Conservation (phyloP, 2,797 vertebrate species). For the Euthynnus affinis region DNA sequence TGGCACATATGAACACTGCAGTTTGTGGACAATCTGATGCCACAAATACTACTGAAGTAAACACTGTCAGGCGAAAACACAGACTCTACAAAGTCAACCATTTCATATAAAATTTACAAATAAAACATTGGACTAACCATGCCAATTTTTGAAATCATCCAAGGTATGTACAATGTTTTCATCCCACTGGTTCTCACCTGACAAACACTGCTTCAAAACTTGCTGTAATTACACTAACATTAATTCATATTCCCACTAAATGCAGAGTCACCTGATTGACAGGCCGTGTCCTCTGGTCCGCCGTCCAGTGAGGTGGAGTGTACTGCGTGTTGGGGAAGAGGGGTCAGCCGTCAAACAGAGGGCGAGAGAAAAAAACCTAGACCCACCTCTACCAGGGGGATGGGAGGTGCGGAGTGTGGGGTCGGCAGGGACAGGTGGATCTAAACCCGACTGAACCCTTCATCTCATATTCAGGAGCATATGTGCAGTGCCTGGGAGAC, state of each 20-base stretch:
- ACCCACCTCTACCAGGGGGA: not conserved
- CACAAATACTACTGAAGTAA: not conserved
- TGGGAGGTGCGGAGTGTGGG: not conserved
- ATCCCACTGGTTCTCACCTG: not conserved
- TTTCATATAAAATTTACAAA: not conserved
- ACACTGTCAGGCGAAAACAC: not conserved
- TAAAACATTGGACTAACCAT: not conserved
- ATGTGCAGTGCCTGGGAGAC: slow-evolving; percentile 34
- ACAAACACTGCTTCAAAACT: slow-evolving; percentile 1
- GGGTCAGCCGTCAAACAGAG: slow-evolving; percentile 50
- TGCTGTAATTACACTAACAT: not conserved
- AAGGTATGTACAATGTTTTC: not conserved
- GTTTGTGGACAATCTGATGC: not conserved
- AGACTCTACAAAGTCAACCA: not conserved
- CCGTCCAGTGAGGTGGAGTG: slow-evolving; percentile 76
- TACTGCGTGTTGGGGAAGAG: slow-evolving; percentile 69
- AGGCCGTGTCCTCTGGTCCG: slow-evolving; percentile 78
- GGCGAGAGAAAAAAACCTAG: slow-evolving; percentile 27
- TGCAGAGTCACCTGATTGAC: slow-evolving; percentile 81
- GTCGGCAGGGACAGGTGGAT: slow-evolving; percentile 5
- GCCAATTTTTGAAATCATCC: not conserved
- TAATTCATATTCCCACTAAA: slow-evolving; percentile 21
- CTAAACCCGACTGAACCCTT: slow-evolving; percentile 26
- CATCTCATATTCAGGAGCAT: slow-evolving; percentile 38
- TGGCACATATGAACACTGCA: slow-evolving; percentile 51